phyloP scores from a whole-genome alignment of 2,797 vertebrate species.

The Micromesistius poutassou region DNA sequence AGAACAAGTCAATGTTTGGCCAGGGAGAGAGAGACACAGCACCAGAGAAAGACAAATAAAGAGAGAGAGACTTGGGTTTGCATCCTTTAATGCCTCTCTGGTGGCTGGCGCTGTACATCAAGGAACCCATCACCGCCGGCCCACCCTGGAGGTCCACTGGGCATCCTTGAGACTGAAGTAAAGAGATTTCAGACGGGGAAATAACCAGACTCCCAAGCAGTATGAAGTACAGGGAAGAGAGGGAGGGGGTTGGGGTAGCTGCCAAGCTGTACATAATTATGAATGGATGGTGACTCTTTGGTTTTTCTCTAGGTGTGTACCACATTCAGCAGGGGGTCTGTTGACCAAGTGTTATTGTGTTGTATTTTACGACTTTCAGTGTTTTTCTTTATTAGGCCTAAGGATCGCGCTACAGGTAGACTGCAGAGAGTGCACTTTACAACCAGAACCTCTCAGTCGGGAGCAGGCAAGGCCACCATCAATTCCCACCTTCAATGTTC shows the following conservation, averaged over 20 bases:
- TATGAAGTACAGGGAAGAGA: not conserved
- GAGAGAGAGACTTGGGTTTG: not conserved
- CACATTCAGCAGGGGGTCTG: not conserved
- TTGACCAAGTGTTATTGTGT: no score
- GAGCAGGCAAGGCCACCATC: no score
- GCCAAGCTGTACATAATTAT: not conserved
- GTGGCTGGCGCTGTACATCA: not conserved
- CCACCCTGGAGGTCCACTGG: not conserved
- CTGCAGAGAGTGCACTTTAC: no score
- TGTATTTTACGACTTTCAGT: no score
- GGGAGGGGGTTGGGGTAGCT: no score
- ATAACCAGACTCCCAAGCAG: not conserved
- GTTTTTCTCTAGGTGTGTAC: not conserved
- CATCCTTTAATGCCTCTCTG: not conserved
- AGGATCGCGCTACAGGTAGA: no score
- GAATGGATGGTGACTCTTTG: not conserved
- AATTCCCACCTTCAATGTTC: no score
- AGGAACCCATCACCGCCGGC: not conserved
- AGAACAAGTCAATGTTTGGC: slow-evolving; percentile 17
- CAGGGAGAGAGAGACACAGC: slow-evolving; percentile 3
- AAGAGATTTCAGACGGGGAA: not conserved
- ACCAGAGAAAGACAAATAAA: not conserved
- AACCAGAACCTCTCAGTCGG: no score
- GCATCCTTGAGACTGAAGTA: no score
- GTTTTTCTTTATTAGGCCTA: no score